Evolutionary conservation across 2,113 vertebrate species (phyloP).

Genomic region (Lanius ludovicianus): DNA sequence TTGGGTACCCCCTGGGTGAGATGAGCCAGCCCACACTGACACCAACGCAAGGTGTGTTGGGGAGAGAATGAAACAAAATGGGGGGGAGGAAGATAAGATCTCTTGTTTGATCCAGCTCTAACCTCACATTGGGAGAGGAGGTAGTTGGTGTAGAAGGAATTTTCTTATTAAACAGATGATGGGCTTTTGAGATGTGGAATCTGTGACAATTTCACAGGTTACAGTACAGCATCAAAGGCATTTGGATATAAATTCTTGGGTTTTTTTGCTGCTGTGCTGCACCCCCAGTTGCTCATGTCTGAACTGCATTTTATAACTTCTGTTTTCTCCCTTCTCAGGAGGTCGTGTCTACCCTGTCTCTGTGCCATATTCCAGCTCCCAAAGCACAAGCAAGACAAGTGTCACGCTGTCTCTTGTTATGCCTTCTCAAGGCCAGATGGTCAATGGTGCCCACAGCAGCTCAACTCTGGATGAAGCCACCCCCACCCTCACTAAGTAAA

Average conservation of each 20-base stretch:
- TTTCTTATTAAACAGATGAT: neutral
- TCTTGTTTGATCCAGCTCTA: neutral
- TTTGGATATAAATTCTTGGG: neutral
- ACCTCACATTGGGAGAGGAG: neutral
- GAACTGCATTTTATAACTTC: neutral
- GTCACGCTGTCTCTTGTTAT: conserved; percentile 97
- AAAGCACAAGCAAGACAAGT: conserved; percentile 97
- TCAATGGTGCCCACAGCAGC: conserved; percentile 93
- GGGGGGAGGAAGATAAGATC: neutral
- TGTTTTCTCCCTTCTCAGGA: conserved; percentile 69
- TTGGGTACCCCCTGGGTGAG: conserved; percentile 86
- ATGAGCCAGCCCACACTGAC: conserved; percentile 82
- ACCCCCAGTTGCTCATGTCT: neutral
- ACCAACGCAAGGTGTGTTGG: conserved; percentile 84
- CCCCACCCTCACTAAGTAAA: conserved; percentile 86
- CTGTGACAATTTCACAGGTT: neutral
- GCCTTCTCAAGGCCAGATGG: conserved; percentile 94
- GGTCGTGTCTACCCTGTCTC: conserved; percentile 95
- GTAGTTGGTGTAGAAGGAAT: neutral
- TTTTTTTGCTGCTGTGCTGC: neutral
- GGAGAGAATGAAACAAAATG: neutral
- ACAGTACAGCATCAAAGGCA: neutral
- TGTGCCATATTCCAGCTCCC: conserved; percentile 92
- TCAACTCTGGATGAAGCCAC: conserved; percentile 93
- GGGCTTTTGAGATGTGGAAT: neutral